Percentiles rank a stretch among this genome's conserved stretches.
Conservation (phyloP, 2,113 vertebrate species). For the Electrona antarctica region DNA sequence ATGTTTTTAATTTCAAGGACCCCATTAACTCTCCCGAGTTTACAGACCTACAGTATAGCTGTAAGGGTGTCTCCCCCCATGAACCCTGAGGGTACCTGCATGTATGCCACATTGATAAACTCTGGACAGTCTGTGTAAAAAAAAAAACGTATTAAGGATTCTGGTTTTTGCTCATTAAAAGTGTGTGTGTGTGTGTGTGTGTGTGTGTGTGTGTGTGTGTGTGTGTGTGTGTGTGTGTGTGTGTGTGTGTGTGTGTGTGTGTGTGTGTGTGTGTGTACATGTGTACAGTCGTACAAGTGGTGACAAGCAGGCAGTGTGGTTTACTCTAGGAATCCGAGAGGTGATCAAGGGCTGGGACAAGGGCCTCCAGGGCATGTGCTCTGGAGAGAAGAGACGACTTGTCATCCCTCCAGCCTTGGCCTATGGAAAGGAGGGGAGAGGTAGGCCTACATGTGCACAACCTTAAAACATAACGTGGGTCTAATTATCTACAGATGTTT, state of each 20-base stretch:
- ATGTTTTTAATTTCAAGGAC: too few species aligned
- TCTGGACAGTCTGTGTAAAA: too few species aligned
- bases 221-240: neutral
- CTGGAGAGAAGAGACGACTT: slow-evolving; percentile 90
- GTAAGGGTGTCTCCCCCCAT: too few species aligned
- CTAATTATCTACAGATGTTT: neutral
- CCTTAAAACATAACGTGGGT: neutral
- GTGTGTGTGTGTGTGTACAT: neutral
- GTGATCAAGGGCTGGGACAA: slow-evolving; percentile 90
- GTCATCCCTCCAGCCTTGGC: slow-evolving; percentile 86
- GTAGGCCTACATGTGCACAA: slow-evolving; percentile 65
- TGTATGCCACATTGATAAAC: too few species aligned
- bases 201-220: neutral
- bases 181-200: neutral
- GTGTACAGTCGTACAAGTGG: slow-evolving; percentile 81
- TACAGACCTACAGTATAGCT: too few species aligned
- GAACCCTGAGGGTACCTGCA: too few species aligned
- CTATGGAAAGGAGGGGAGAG: slow-evolving; percentile 94
- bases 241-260: neutral
- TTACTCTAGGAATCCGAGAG: slow-evolving; percentile 90
- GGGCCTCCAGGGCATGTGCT: slow-evolving; percentile 90
- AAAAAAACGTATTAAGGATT: too few species aligned
- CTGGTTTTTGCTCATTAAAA: too few species aligned
- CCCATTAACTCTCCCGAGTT: too few species aligned
- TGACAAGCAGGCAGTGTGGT: slow-evolving; percentile 88